A percentile compares a stretch with the other conserved stretches of the same genome.
phyloP scores from a whole-genome alignment of 2,888 invertebrate genomes.

The Arge pagana region DNA sequence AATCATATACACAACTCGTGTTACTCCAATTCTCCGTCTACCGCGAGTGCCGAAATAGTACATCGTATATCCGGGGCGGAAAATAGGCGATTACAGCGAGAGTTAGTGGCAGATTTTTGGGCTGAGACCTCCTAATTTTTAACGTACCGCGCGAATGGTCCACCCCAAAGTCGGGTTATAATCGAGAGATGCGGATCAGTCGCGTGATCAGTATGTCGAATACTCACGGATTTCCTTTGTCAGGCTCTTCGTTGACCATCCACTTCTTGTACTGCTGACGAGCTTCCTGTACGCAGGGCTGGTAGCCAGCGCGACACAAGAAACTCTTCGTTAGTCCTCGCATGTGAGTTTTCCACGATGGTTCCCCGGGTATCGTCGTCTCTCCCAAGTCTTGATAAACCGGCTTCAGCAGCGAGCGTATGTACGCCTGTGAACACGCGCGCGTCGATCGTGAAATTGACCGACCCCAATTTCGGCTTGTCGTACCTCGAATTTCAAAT shows the following conservation, averaged over 20 bases:
- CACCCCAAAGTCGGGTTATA: too few species aligned
- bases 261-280: slow-evolving; percentile 74
- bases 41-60: too few species aligned
- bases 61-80: too few species aligned
- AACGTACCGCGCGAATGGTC: too few species aligned
- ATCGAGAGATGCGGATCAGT: too few species aligned
- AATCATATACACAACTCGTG: neutral
- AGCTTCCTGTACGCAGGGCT: slow-evolving; percentile 77
- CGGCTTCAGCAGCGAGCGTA: slow-evolving; percentile 70
- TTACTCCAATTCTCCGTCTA: too few species aligned
- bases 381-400: slow-evolving; percentile 72
- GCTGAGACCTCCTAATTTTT: too few species aligned
- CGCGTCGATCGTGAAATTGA: neutral
- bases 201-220: too few species aligned
- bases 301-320: slow-evolving; percentile 76
- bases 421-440: slow-evolving; percentile 65
- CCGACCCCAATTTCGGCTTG: neutral
- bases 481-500: slow-evolving; percentile 73
- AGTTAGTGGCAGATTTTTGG: too few species aligned
- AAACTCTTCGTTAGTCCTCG: slow-evolving; percentile 72
- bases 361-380: slow-evolving; percentile 63
- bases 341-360: slow-evolving; percentile 70
- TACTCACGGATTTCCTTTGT: slow-evolving; percentile 80
- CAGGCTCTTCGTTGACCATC: slow-evolving; percentile 75
- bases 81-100: too few species aligned